Conservation (phyloP, 2,888 invertebrate species). For the Melitaea athalia region DNA sequence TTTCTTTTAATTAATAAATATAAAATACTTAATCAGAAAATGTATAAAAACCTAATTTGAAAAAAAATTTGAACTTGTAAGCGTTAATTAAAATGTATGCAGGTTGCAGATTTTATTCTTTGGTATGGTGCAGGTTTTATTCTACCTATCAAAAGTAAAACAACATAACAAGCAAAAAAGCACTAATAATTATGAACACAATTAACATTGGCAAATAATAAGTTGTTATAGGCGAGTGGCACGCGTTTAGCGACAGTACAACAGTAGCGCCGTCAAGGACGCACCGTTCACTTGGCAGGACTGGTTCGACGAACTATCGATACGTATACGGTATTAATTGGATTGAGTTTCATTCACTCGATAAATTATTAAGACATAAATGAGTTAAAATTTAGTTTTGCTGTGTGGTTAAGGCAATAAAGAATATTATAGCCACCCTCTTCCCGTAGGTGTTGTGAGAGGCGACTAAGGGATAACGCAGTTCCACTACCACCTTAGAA, state of each 20-base stretch:
- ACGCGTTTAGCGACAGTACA: conserved; percentile 53
- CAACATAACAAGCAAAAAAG: neutral
- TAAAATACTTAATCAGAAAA: too few relatives aligned
- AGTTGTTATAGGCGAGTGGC: conserved; percentile 47
- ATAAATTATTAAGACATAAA: conserved; percentile 16
- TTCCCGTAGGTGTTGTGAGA: too few relatives aligned
- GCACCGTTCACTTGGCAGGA: conserved; percentile 59
- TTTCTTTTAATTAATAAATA: too few relatives aligned
- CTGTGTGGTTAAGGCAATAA: too few relatives aligned
- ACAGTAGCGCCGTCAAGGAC: conserved; percentile 66
- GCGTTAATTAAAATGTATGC: too few relatives aligned
- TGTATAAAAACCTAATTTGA: too few relatives aligned
- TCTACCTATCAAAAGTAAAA: neutral
- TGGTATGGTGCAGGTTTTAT: too few relatives aligned
- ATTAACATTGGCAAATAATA: conserved; percentile 32
- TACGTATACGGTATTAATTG: conserved; percentile 40
- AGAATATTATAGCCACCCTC: too few relatives aligned
- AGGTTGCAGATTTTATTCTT: too few relatives aligned
- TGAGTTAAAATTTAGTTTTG: neutral
- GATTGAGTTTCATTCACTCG: conserved; percentile 32
- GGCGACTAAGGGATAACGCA: too few relatives aligned
- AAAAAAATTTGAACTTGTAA: too few relatives aligned
- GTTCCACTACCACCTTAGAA: too few relatives aligned
- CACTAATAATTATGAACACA: neutral
- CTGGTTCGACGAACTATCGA: conserved; percentile 66